phyloP scores from a whole-genome alignment of 2,797 vertebrate species.

The Coregonus suidteri region DNA sequence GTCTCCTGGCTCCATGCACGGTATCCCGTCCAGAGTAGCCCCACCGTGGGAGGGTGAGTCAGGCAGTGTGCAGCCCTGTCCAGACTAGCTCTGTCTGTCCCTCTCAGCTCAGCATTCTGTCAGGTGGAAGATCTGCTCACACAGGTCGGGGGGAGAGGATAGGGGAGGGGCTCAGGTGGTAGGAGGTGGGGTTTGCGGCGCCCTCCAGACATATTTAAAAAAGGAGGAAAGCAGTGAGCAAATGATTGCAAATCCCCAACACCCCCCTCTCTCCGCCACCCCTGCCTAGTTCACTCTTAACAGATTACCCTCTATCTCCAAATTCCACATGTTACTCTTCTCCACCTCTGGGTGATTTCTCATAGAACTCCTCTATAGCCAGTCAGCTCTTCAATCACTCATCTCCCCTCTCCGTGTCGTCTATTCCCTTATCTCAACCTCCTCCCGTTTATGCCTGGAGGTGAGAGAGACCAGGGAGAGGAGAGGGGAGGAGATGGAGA shows the following conservation, averaged over 20 bases:
- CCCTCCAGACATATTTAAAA: slow-evolving; percentile 6
- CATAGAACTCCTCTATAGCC: background rate
- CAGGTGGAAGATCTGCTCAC: background rate
- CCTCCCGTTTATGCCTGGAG: too few relatives aligned
- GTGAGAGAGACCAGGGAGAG: background rate
- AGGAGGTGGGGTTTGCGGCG: background rate
- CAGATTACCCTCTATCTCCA: background rate
- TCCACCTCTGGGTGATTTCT: background rate
- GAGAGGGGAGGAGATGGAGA: too few relatives aligned
- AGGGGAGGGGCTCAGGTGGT: slow-evolving; percentile 2
- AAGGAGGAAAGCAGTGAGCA: background rate
- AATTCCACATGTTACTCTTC: background rate
- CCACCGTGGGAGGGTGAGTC: background rate
- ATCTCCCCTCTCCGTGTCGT: background rate
- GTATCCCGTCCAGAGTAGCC: background rate
- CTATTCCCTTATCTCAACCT: too few relatives aligned
- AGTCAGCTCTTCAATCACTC: background rate
- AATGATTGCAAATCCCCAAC: background rate
- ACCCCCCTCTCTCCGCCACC: background rate
- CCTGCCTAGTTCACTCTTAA: background rate
- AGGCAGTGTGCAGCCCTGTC: background rate
- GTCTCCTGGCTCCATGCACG: background rate
- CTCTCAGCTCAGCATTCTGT: background rate
- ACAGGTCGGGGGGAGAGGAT: slow-evolving; percentile 9
- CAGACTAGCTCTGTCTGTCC: slow-evolving; percentile 2